Percentiles rank a stretch among this genome's conserved stretches.
These are phyloP conservation scores for Protonemura montana DNA, from an alignment of 2,888 invertebrate species.

Conservation along the genomic window DNA sequence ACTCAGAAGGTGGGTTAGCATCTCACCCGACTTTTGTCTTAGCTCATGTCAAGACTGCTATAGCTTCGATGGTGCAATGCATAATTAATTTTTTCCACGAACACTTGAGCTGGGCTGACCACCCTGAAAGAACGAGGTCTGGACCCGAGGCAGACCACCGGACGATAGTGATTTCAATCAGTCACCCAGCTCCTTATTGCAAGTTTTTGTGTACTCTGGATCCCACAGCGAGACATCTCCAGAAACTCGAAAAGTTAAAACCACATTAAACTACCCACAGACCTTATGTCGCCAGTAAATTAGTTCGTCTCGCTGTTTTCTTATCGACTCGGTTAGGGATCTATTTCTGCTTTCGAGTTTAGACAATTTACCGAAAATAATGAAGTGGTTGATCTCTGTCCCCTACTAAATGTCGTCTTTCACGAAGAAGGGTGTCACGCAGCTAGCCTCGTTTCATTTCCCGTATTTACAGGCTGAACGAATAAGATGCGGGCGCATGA, in stretches of 20 bases:
- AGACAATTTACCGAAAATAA: background rate
- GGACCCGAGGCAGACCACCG: background rate
- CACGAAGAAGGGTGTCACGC: no score
- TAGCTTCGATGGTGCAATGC: background rate
- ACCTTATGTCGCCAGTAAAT: background rate
- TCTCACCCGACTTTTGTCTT: background rate
- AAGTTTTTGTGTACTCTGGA: background rate
- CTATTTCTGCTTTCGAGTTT: background rate
- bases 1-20: no score
- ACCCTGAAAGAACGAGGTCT: background rate
- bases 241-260: background rate
- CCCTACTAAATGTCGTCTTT: background rate
- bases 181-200: background rate
- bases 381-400: background rate
- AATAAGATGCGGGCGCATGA: background rate
- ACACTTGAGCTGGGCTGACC: background rate
- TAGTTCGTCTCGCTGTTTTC: background rate
- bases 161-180: background rate
- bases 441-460: background rate
- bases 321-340: slow-evolving; percentile 7
- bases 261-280: background rate
- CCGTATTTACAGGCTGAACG: no score
- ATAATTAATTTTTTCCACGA: background rate
- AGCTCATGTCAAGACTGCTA: background rate
- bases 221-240: background rate